A percentile compares a stretch with the other conserved stretches of the same genome.
These are phyloP conservation scores for Okapia johnstoni DNA, from an alignment of 2,113 vertebrate genomes.

Conservation along the genomic window DNA sequence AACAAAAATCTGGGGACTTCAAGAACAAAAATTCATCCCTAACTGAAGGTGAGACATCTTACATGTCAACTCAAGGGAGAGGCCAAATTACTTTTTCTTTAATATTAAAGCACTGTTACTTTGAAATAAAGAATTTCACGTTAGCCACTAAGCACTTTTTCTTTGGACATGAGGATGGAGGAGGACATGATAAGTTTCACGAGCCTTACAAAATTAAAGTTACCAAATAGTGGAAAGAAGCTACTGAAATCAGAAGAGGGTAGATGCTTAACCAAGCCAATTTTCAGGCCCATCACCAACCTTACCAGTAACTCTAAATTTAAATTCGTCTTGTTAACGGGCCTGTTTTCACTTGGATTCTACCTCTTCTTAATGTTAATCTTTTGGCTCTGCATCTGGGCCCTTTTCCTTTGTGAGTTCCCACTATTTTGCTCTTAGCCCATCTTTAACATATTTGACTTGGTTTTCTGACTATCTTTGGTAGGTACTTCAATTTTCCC, in stretches of 20 bases:
- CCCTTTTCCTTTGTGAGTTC: not conserved
- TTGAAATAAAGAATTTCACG: not conserved
- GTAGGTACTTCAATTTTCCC: too few species aligned
- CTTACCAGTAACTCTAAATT: not conserved
- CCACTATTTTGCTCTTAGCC: not conserved
- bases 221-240: not conserved
- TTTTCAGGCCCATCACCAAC: not conserved
- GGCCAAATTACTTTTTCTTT: not conserved
- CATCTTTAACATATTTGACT: not conserved
- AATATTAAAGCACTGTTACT: not conserved
- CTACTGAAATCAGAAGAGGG: not conserved
- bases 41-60: not conserved
- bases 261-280: not conserved
- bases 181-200: not conserved
- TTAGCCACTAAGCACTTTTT: not conserved
- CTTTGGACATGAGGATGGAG: not conserved
- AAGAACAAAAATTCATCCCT: not conserved
- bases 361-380: not conserved
- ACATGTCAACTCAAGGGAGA: not conserved
- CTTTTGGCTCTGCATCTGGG: not conserved
- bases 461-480: not conserved
- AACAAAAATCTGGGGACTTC: not conserved
- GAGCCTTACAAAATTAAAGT: not conserved
- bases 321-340: not conserved
- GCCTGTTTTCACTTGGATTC: not conserved